These are phyloP conservation scores for Drosophila tristis DNA, from an alignment of 1,140 invertebrate genomes.

Conservation along the genomic window DNA sequence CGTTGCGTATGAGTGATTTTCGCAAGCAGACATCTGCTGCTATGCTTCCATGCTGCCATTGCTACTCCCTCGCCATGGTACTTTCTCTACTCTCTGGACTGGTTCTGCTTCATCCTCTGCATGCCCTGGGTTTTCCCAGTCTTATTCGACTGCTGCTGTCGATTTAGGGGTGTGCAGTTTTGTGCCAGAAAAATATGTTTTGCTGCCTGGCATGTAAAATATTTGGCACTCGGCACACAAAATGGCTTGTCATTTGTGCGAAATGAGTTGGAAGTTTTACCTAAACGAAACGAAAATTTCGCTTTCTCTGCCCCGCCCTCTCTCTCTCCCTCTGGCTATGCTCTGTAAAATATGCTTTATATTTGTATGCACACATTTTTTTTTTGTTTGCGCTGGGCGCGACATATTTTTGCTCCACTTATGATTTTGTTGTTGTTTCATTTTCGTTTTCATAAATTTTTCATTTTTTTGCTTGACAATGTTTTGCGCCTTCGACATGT, in stretches of 20 bases:
- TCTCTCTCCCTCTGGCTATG: neutral
- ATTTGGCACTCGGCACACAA: conserved; percentile 70
- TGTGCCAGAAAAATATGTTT: conserved; percentile 41
- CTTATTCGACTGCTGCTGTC: too few species aligned
- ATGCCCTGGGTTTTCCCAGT: neutral
- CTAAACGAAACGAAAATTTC: conserved; percentile 43
- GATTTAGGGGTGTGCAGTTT: neutral
- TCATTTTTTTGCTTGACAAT: conserved; percentile 73
- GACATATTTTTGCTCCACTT: conserved; percentile 50
- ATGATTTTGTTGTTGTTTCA: conserved; percentile 52
- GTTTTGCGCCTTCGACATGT: conserved; percentile 75
- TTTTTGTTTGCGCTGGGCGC: conserved; percentile 11
- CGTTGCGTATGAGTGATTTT: conserved; percentile 76
- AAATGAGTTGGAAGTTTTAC: conserved; percentile 58
- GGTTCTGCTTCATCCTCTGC: neutral
- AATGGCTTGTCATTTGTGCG: conserved; percentile 51
- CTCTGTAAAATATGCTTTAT: conserved; percentile 45
- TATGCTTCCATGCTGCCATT: neutral
- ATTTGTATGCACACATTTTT: conserved; percentile 11
- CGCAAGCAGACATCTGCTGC: conserved; percentile 26
- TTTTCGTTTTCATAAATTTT: conserved; percentile 74
- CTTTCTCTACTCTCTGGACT: neutral
- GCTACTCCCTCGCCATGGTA: neutral
- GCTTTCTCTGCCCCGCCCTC: neutral
- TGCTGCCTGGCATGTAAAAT: conserved; percentile 63